phyloP scores from a whole-genome alignment of 2,797 vertebrate genomes.

The Lagocephalus sceleratus region DNA sequence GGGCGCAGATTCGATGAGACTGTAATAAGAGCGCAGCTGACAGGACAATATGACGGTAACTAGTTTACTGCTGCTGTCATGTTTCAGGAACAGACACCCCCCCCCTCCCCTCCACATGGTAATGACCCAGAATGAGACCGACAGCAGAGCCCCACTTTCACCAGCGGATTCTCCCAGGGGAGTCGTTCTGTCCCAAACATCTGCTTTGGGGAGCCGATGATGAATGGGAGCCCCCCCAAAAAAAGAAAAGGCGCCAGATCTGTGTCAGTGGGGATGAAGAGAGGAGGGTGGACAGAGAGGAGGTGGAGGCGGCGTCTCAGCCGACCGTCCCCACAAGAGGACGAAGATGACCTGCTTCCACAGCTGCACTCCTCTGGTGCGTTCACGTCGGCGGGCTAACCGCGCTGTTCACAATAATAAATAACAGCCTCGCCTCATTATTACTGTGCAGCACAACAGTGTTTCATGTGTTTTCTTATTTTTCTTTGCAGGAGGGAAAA shows the following conservation, averaged over 20 bases:
- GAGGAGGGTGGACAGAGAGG: conserved; percentile 10
- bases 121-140: conserved; percentile 59
- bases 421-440: too few relatives aligned
- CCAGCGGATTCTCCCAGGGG: conserved; percentile 28
- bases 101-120: conserved; percentile 3
- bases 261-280: conserved; percentile 39
- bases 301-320: conserved; percentile 15
- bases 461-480: too few relatives aligned
- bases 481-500: background rate
- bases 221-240: conserved; percentile 47
- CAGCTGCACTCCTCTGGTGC: too few relatives aligned
- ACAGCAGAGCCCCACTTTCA: conserved; percentile 37
- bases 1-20: background rate
- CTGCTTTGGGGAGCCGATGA: conserved; percentile 55
- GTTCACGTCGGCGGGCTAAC: too few relatives aligned
- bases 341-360: too few relatives aligned
- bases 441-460: too few relatives aligned
- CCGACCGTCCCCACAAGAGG: too few relatives aligned
- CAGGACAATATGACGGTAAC: conserved; percentile 7
- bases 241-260: conserved; percentile 42
- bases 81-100: conserved; percentile 28
- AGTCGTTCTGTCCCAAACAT: conserved; percentile 39
- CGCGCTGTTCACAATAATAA: too few relatives aligned
- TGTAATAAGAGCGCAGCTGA: background rate
- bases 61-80: conserved; percentile 18